Evolutionary conservation across 1,140 invertebrate genomes (phyloP), one percentile per base, ranked within the genome.

Genomic region (Ylistrum balloti): DNA sequence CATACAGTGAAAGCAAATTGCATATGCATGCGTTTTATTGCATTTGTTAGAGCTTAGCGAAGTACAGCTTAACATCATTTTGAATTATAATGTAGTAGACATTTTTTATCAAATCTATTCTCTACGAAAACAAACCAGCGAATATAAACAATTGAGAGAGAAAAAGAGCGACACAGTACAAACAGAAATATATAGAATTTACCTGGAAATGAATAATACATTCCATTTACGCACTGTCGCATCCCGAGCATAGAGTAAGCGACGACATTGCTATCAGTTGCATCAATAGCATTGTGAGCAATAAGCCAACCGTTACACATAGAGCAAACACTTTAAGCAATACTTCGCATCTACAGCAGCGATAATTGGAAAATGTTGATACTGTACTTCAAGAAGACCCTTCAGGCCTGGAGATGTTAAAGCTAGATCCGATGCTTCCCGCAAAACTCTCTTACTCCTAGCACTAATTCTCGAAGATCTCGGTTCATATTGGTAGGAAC

Each of bases 371-470:
- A 89, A 35, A 91, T 88, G 85, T 86, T 17, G 86, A 92, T 94
- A 95, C 93, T 93, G 92, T 95, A 95, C 95, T 95, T 95, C 95
- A 91, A 95, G 92, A 33, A 95, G 90, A 87, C 87, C 90, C 90
- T 94, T 95, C 35, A 95, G 91, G 93, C 95, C 95, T 22, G 95
- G 95, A 20, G 94, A 93, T 28, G 92, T 33, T 1, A 92, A 35
- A 45, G 91, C 93, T 32, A 95, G 88, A 45, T 96, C 95, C 1
- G 93, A 88, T 0, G 94, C 91, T 38, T 95, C 94, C n/a, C 95
- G 90, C 32, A 95, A 92, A n/a, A 94, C 93, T 92, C 94, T 95
- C 90, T 93, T 93, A 90, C 94, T 95, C 45, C 92, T 92, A n/a
- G 95, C 92, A 92, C 95, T 96, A n/a, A 96, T 86, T 86, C 88